These are phyloP conservation scores for Myiothlypis coronata DNA, from an alignment of 2,797 vertebrate species.

Conservation along the genomic window DNA sequence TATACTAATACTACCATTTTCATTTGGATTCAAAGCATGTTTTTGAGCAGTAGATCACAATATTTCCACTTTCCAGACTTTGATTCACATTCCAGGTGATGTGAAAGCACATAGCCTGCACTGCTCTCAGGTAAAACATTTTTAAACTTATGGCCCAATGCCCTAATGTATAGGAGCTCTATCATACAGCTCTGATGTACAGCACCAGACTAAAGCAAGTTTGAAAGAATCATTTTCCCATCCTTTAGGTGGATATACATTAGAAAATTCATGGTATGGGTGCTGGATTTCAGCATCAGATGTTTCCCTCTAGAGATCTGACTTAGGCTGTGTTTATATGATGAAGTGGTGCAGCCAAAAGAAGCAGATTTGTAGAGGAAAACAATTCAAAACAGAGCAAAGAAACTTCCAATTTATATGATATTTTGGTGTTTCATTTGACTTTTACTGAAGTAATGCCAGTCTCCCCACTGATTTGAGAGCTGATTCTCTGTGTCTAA, in stretches of 20 bases:
- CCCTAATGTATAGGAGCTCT: neutral
- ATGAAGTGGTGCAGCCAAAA: neutral
- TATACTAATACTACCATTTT: neutral
- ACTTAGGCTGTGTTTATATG: neutral
- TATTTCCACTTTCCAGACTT: neutral
- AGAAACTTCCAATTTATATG: neutral
- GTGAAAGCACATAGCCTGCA: neutral
- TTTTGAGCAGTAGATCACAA: neutral
- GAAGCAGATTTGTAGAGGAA: neutral
- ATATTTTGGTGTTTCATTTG: constrained; percentile 4
- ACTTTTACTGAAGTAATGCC: constrained; percentile 12
- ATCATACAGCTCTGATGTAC: neutral
- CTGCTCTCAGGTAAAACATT: neutral
- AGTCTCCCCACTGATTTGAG: constrained; percentile 7
- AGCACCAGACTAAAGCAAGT: neutral
- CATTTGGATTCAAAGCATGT: neutral
- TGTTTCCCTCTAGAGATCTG: neutral
- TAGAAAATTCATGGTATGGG: neutral
- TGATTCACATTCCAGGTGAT: neutral
- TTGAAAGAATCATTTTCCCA: neutral
- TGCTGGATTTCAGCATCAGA: neutral
- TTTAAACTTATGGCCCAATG: neutral
- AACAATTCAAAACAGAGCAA: constrained; percentile 8
- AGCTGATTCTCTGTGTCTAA: neutral
- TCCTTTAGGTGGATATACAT: neutral